A percentile compares a stretch with the other conserved stretches of the same genome.
phyloP scores from a whole-genome alignment of 2,113 vertebrate species.

The Dipodomys stephensi region DNA sequence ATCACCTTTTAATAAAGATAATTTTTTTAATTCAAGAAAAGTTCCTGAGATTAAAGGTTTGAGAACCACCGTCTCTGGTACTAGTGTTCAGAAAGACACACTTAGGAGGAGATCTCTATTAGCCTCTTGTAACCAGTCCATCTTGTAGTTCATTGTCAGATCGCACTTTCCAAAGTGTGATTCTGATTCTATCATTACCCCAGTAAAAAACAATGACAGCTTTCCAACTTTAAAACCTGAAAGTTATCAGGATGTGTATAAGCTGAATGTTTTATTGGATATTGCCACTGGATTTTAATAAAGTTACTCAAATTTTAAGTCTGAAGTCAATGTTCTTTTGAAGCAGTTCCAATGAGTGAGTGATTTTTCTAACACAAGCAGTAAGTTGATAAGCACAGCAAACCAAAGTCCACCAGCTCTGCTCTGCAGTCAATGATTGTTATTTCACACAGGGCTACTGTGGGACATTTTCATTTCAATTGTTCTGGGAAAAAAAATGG shows the following conservation, averaged over 20 bases:
- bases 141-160: too few species aligned
- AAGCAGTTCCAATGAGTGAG: constrained; percentile 28
- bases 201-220: background rate
- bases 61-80: too few species aligned
- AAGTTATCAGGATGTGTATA: constrained; percentile 37
- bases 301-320: constrained; percentile 50
- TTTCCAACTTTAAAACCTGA: background rate
- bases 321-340: constrained; percentile 44
- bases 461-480: background rate
- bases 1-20: too few species aligned
- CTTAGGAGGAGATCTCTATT: too few species aligned
- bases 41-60: too few species aligned
- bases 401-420: constrained; percentile 29
- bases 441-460: constrained; percentile 32
- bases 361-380: constrained; percentile 39
- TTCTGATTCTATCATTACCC: too few species aligned
- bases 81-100: too few species aligned
- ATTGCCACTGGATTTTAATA: constrained; percentile 56
- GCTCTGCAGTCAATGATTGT: background rate
- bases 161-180: too few species aligned
- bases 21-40: too few species aligned
- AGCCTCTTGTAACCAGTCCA: too few species aligned
- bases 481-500: constrained; percentile 46
- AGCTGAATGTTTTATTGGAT: constrained; percentile 51
- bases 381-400: constrained; percentile 20